Conservation (phyloP, 2,113 vertebrate species). For the Marcusenius ussheri region DNA sequence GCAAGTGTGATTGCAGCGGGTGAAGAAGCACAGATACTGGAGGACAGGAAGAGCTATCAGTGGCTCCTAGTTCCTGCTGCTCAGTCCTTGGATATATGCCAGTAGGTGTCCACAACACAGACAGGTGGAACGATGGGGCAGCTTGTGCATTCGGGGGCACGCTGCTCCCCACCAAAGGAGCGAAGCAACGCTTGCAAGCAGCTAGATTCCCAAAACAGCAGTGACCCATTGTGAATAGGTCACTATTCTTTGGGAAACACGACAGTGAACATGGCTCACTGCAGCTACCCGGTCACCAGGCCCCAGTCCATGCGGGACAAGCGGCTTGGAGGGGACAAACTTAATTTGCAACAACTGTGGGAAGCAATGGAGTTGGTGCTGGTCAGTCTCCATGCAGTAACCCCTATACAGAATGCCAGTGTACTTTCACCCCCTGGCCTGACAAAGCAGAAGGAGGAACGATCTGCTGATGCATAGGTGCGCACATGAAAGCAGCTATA, state of each 20-base stretch:
- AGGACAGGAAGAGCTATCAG: background rate
- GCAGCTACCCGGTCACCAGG: background rate
- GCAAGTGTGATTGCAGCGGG: background rate
- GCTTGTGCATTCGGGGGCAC: background rate
- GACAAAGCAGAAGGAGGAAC: background rate
- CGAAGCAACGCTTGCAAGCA: background rate
- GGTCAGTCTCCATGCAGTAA: background rate
- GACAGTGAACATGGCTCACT: background rate
- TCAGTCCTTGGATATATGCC: background rate
- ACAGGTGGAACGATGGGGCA: background rate
- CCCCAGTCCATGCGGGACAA: background rate
- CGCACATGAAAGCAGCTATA: background rate
- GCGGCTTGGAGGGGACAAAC: background rate
- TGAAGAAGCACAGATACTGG: background rate
- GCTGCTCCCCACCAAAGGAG: background rate
- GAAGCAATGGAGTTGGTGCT: background rate
- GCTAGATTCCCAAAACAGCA: background rate
- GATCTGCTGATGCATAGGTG: background rate
- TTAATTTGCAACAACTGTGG: background rate
- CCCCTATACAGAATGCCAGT: background rate
- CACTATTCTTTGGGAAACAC: background rate
- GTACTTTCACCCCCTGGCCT: background rate
- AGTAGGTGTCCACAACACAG: background rate
- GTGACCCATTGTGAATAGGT: background rate
- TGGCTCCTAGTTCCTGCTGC: background rate